A percentile compares a stretch with the other conserved stretches of the same genome.
phyloP scores from a whole-genome alignment of 2,797 vertebrate species.

The Spea hammondii region DNA sequence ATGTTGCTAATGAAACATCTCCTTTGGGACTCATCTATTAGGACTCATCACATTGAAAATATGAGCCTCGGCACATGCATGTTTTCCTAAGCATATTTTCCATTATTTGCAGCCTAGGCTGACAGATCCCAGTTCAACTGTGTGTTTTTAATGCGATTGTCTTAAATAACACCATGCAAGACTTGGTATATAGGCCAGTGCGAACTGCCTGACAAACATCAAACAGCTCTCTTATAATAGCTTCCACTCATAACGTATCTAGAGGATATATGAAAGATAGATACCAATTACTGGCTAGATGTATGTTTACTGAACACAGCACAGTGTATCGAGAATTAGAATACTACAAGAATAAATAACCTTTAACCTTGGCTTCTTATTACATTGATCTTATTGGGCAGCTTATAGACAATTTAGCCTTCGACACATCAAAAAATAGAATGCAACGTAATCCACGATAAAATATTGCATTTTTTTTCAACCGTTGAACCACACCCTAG shows the following conservation, averaged over 20 bases:
- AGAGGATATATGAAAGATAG: neutral
- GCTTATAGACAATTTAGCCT: too few relatives aligned
- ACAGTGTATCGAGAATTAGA: too few relatives aligned
- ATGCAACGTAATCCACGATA: too few relatives aligned
- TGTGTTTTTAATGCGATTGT: neutral
- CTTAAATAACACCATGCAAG: neutral
- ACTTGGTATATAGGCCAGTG: conserved; percentile 4
- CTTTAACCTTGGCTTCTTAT: too few relatives aligned
- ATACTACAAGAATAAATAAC: too few relatives aligned
- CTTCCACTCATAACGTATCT: neutral
- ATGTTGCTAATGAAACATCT: neutral
- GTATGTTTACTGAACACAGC: too few relatives aligned
- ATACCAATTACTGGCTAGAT: too few relatives aligned
- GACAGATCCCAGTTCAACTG: neutral
- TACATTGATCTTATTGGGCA: too few relatives aligned
- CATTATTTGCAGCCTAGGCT: too few relatives aligned
- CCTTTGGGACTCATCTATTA: neutral
- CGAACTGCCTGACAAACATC: neutral
- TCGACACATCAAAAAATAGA: too few relatives aligned
- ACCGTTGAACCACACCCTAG: too few relatives aligned
- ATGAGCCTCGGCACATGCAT: neutral
- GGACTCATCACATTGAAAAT: neutral
- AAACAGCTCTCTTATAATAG: conserved; percentile 8
- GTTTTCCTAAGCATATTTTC: neutral
- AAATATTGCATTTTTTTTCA: too few relatives aligned